Evolutionary conservation across 35 echinoderm and acorn worm genomes (phyloP), one percentile per base, ranked within the genome.

Genomic region (Ophiothrix spiculata): DNA sequence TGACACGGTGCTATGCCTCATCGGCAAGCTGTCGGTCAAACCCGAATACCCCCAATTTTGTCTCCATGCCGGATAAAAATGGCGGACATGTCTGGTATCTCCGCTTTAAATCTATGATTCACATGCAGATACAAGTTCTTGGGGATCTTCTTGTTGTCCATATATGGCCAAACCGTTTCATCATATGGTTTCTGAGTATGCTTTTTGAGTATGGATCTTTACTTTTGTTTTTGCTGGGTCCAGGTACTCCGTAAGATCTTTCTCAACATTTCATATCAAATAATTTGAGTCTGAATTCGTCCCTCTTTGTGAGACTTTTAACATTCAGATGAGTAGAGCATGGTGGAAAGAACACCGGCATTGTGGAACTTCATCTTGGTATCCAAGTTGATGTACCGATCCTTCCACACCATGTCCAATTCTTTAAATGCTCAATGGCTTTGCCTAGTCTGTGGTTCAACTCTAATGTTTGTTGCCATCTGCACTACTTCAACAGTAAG

Each of bases 181-280:
- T 28, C 11, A 16, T 28, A 4, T 34, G 4, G 4, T 78, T 78
- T 31, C 76, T 12, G 34, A 39, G 13, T 16, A 78, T 35, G 76
- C 38, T 78, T 28, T 36, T 34, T 34, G 10, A 34, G 32, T 34
- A 6, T 36, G 31, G 76, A 36, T 78, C 76, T 78, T 4, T 36
- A 16, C 6, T 35, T 78, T 6, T 78, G 33, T 36, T 34, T 78
- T 6, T 78, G 76, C 25, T 78, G 76, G 2, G 76, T 1, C 32
- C 34, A 78, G 6, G 25, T 39, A 4, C 29, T 45, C 13, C 39
- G 17, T 8, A 81, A 39, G 42, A 81, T 36, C 34, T 81, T 81
- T 13, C 79, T 81, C 46, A 39, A 39, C 38, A 81, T 4, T 39
- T 13, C 79, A 81, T 81, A 31, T 81, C 79, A 46, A 81, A 81